Evolutionary conservation across 2,888 invertebrate genomes (phyloP), one percentile per base, ranked within the genome.

Genomic region (Lithophane ornitopus): DNA sequence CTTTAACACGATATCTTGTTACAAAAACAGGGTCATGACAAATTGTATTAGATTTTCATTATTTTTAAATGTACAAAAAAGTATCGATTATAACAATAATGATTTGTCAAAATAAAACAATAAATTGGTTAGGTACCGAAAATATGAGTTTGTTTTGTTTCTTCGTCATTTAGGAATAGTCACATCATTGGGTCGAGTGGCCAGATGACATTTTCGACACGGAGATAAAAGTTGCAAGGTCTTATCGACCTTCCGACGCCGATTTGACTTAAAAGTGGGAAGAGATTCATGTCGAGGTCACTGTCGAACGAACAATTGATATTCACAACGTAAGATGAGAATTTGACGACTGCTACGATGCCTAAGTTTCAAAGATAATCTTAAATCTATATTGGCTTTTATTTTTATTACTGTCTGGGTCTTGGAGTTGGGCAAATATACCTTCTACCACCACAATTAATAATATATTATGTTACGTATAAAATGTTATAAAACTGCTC

Each of bases 251-350:
- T 89, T 85, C 80, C 34, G 66, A 75, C 73, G 58, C 70, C 78
- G 69, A 88, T 88, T 84, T 81, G 81, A 88, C 87, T 85, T 89
- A 88, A 89, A 91, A 90, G 76, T 85, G 81, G 78, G 75, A 87
- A 86, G 74, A 78, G 78, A 90, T 88, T 86, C 75, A 84, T 91
- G 90, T 89, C 91, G 88, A 92, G 91, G 91, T 87, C 88, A 78
- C 41, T n/a, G 54, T 58, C 71, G 66, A 85, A 87, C 81, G 84
- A 88, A 86, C 85, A 83, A 81, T 88, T 88, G 82, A 85, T 88
- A 65, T 84, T 82, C 73, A 82, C 80, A 75, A 74, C 76, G 62
- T 72, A 46, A 65, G 69, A 75, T 71, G 63, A 76, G 52, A 34
- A 70, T 69, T 28, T 68, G 28, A 46, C 39, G 28, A 58, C 56